phyloP scores from a whole-genome alignment of 2,113 vertebrate species.

The Petaurus breviceps region DNA sequence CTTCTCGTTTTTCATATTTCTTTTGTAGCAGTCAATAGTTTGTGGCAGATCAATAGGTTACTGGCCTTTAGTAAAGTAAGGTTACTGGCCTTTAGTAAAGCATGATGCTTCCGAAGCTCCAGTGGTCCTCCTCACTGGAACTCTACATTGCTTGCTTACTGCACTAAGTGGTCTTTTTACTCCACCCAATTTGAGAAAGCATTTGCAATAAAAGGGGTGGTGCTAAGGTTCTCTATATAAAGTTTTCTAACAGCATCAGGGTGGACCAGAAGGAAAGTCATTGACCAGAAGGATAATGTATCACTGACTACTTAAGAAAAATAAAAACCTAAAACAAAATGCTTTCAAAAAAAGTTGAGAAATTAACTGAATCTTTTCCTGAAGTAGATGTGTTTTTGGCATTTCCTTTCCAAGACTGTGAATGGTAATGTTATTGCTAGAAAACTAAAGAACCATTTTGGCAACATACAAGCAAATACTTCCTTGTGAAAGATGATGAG shows the following conservation, averaged over 20 bases:
- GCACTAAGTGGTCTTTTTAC: background rate
- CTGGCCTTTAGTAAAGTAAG: background rate
- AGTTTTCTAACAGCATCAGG: background rate
- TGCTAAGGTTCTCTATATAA: background rate
- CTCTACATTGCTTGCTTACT: background rate
- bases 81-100: background rate
- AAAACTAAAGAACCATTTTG: slow-evolving; percentile 48
- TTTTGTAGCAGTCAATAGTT: background rate
- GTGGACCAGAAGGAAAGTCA: background rate
- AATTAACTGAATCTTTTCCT: slow-evolving; percentile 42
- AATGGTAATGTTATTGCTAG: slow-evolving; percentile 48
- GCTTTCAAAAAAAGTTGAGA: slow-evolving; percentile 1
- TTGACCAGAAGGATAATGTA: background rate
- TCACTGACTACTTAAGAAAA: background rate
- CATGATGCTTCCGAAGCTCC: background rate
- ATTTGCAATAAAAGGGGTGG: background rate
- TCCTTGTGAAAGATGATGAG: background rate
- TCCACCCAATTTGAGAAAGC: background rate
- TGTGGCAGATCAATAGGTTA: background rate
- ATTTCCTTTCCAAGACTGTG: slow-evolving; percentile 52
- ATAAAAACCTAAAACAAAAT: background rate
- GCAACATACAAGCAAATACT: slow-evolving; percentile 12
- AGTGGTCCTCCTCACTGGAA: background rate
- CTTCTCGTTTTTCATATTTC: background rate
- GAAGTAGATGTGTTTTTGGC: slow-evolving; percentile 60